A percentile compares a stretch with the other conserved stretches of the same genome.
These are phyloP conservation scores for Amphiduros pacificus DNA, from an alignment of 2,888 invertebrate genomes.

Conservation along the genomic window DNA sequence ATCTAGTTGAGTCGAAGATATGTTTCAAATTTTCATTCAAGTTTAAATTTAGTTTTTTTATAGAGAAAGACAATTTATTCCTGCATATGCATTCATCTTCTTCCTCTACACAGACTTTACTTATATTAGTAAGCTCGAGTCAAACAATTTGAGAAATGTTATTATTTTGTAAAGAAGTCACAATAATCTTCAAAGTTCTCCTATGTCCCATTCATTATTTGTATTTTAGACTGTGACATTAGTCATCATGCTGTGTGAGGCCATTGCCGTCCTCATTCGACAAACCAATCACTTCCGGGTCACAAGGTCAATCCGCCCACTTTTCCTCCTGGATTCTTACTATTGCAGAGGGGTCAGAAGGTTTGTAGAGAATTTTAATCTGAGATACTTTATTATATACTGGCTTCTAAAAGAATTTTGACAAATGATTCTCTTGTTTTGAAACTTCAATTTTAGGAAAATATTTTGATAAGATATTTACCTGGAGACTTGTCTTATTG, in stretches of 20 bases:
- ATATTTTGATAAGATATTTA: too few relatives aligned
- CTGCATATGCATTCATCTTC: neutral
- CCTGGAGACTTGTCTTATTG: too few relatives aligned
- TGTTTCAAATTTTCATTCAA: too few relatives aligned
- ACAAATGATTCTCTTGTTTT: too few relatives aligned
- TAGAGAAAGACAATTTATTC: neutral
- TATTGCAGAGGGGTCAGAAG: slow-evolving; percentile 76
- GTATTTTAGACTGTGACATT: slow-evolving; percentile 72
- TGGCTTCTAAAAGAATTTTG: too few relatives aligned
- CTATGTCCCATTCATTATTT: neutral
- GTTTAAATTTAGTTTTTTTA: neutral
- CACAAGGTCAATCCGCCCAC: slow-evolving; percentile 83
- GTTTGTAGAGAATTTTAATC: slow-evolving; percentile 47
- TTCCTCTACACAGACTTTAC: neutral
- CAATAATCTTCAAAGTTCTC: too few relatives aligned
- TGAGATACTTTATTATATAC: too few relatives aligned
- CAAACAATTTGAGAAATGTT: too few relatives aligned
- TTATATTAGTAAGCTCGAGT: too few relatives aligned
- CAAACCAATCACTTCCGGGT: slow-evolving; percentile 85
- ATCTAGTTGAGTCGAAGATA: too few relatives aligned
- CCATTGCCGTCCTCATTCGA: slow-evolving; percentile 76
- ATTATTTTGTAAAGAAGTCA: too few relatives aligned
- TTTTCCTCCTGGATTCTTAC: slow-evolving; percentile 83
- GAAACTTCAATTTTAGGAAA: too few relatives aligned
- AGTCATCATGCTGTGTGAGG: slow-evolving; percentile 80